Conservation (phyloP, 2,797 vertebrate species). For the Ispidina picta region DNA sequence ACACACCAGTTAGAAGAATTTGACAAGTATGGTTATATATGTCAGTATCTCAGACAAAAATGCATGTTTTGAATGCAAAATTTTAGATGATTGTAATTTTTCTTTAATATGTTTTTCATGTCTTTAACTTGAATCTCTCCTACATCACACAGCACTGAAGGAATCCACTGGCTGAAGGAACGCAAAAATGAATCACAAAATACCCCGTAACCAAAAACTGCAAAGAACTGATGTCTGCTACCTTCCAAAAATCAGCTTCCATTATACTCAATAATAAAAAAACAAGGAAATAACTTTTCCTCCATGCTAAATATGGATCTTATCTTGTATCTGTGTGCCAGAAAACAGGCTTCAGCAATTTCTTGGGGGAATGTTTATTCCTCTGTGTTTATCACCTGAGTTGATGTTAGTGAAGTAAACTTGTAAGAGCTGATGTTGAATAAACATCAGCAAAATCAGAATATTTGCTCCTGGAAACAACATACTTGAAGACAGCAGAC, state of each 20-base stretch:
- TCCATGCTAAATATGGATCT: background rate
- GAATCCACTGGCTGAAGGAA: background rate
- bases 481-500: background rate
- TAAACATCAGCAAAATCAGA: background rate
- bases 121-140: background rate
- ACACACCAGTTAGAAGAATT: conserved; percentile 12
- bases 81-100: background rate
- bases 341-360: background rate
- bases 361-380: background rate
- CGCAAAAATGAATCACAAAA: background rate
- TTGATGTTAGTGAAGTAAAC: background rate
- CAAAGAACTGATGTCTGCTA: background rate
- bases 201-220: background rate
- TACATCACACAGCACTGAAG: background rate
- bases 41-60: background rate
- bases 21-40: background rate
- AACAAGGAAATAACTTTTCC: background rate
- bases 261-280: background rate
- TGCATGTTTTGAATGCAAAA: background rate
- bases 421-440: background rate
- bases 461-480: background rate
- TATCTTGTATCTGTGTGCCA: background rate
- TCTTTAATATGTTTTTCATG: background rate
- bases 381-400: background rate
- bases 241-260: background rate